Base-by-base conservation (phyloP, 2,888 invertebrate species). In the Caenorhabditis virilis region DNA sequence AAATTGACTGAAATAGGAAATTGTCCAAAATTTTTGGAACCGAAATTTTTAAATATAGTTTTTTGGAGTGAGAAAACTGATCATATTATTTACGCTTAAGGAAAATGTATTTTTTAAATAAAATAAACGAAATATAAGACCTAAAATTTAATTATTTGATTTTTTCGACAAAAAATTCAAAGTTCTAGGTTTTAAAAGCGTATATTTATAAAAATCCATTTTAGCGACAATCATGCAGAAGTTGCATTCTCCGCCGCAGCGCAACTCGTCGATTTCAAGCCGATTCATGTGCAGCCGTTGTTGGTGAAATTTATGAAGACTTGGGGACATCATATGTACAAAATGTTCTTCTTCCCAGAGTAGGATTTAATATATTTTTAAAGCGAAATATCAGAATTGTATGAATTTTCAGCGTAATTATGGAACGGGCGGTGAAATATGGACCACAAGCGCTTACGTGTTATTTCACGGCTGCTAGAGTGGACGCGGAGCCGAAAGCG, bases 401-500 rank as follows among this genome's bases (percentile, higher is more conserved):
- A 20, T 38, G 15, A 20, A 11, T 16, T 48, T 39, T 41, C 39
- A 47, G 33, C 4, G 50, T 63, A 6, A 46, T 35, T 26, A 48
- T 56, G 46, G 67, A 60, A 35, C 56, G 42, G 2, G 53, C 46
- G 13, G 48, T 48, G 7, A 51, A 38, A 9, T 50, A 38, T 38
- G 66, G 48, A n/a, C 35, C 61, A 38, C 54, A 57, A 26, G 74
- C 79, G 1, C 35, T 79, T 13, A 53, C 63, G 15, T 75, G 74
- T 50, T 77, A 69, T 57, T 64, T 80, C 46, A 67, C 77, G 35
- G 76, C 76, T 16, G 71, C 74, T 2, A 56, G 74, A 9, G 56
- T 66, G 23, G 74, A 74, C 13, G 30, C 41, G 20, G 77, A 78
- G 45, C 22, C 43, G 15, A 78, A 77, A 47, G 68, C 79, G 6